Evolutionary conservation across 2,888 invertebrate genomes (phyloP).

Genomic region (Lasioglossum pauxillum): DNA sequence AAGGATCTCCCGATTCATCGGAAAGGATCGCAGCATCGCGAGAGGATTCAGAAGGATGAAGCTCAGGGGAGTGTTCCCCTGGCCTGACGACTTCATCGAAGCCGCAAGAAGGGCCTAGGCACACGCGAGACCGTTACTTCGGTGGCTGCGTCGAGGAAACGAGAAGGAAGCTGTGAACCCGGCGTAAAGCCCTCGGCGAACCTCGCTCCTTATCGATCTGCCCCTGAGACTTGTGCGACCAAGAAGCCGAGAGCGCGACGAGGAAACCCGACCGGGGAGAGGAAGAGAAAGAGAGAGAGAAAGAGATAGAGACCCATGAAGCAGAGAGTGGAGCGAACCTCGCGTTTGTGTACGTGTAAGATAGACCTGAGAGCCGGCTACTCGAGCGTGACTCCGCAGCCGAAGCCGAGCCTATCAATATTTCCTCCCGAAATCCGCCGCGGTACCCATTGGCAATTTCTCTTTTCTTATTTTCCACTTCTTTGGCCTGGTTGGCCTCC

Average conservation of each 20-base stretch:
- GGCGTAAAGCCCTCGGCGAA: slow-evolving; percentile 81
- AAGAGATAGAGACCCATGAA: slow-evolving; percentile 35
- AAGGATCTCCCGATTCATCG: no score
- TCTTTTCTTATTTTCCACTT: slow-evolving; percentile 53
- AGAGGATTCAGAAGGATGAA: no score
- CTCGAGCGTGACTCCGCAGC: slow-evolving; percentile 84
- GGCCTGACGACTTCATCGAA: slow-evolving; percentile 62
- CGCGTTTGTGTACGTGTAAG: slow-evolving; percentile 68
- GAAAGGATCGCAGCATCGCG: not conserved
- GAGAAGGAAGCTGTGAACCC: slow-evolving; percentile 78
- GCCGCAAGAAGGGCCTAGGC: slow-evolving; percentile 61
- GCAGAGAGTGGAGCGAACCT: slow-evolving; percentile 41
- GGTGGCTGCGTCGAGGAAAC: slow-evolving; percentile 73
- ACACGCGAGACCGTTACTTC: slow-evolving; percentile 74
- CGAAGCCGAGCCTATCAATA: slow-evolving; percentile 84
- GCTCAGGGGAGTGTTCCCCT: slow-evolving; percentile 46
- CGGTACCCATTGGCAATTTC: slow-evolving; percentile 67
- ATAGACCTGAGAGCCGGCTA: slow-evolving; percentile 81
- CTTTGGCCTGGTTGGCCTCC: slow-evolving; percentile 6
- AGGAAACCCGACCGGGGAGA: slow-evolving; percentile 44
- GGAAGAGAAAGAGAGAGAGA: slow-evolving; percentile 31
- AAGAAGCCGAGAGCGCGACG: slow-evolving; percentile 61
- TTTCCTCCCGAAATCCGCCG: slow-evolving; percentile 80
- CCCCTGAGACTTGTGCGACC: slow-evolving; percentile 79
- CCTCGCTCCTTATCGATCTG: slow-evolving; percentile 83